Evolutionary conservation across 2,113 vertebrate genomes (phyloP).

Genomic region (Otus sunia): DNA sequence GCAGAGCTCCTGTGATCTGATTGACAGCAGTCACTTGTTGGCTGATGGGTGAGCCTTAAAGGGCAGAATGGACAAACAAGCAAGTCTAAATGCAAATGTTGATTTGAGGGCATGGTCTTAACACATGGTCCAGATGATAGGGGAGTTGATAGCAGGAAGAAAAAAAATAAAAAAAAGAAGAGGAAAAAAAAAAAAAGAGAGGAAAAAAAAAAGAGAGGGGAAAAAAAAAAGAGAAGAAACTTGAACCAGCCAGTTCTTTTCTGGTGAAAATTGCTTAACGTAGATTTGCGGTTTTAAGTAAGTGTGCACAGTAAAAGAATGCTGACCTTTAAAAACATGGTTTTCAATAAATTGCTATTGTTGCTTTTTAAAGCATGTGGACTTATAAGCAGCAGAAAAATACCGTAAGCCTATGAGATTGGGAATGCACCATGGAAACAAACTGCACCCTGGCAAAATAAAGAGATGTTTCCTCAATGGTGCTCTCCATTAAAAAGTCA

Average conservation of each 20-base stretch:
- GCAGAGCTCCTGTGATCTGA: neutral
- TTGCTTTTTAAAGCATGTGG: neutral
- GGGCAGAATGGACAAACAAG: neutral
- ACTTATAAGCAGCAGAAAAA: neutral
- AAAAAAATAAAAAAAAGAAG: neutral
- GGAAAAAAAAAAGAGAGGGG: no score
- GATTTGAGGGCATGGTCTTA: neutral
- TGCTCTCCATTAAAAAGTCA: neutral
- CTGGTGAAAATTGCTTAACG: constrained; percentile 27
- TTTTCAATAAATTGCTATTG: neutral
- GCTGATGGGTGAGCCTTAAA: neutral
- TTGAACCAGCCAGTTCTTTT: constrained; percentile 9
- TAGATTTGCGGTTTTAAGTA: constrained; percentile 42
- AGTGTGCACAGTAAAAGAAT: neutral
- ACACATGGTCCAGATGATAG: neutral
- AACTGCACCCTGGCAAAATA: neutral
- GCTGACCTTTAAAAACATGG: constrained; percentile 47
- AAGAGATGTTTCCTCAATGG: neutral
- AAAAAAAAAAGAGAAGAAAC: neutral
- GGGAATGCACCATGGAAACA: neutral
- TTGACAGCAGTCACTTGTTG: neutral
- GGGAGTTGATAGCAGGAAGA: neutral
- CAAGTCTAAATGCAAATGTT: neutral
- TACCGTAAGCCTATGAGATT: neutral
- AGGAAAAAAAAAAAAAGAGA: no score